These are phyloP conservation scores for Microcebus lehilahytsara DNA, from an alignment of 2,113 vertebrate species.

Conservation along the genomic window DNA sequence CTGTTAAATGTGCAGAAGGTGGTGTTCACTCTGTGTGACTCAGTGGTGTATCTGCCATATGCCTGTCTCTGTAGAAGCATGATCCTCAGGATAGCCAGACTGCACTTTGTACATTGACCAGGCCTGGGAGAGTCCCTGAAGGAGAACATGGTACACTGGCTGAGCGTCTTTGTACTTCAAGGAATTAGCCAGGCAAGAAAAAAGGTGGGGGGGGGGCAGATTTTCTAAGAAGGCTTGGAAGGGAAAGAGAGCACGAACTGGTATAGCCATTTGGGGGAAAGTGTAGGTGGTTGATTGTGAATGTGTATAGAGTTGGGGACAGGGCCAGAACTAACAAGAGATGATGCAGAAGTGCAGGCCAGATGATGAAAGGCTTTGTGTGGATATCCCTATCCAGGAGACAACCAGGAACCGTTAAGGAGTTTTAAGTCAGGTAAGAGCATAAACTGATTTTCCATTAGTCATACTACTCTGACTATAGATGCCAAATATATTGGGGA, in stretches of 20 bases:
- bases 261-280: not conserved
- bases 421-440: not conserved
- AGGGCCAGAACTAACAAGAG: not conserved
- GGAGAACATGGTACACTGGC: not conserved
- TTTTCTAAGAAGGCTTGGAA: not conserved
- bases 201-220: no score
- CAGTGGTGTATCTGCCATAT: not conserved
- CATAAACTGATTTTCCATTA: not conserved
- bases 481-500: not conserved
- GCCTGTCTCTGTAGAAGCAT: not conserved
- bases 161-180: not conserved
- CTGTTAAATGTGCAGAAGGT: not conserved
- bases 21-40: not conserved
- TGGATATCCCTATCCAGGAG: not conserved
- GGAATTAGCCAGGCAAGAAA: not conserved
- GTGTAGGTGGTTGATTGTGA: not conserved
- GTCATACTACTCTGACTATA: not conserved
- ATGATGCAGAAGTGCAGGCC: not conserved
- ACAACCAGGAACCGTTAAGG: not conserved
- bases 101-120: not conserved
- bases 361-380: not conserved
- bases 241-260: not conserved
- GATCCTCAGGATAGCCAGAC: not conserved
- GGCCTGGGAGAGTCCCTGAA: not conserved
- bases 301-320: not conserved